Evolutionary conservation across 2,888 invertebrate species (phyloP), one percentile per base, ranked within the genome.

Genomic region (Rutpela maculata): DNA sequence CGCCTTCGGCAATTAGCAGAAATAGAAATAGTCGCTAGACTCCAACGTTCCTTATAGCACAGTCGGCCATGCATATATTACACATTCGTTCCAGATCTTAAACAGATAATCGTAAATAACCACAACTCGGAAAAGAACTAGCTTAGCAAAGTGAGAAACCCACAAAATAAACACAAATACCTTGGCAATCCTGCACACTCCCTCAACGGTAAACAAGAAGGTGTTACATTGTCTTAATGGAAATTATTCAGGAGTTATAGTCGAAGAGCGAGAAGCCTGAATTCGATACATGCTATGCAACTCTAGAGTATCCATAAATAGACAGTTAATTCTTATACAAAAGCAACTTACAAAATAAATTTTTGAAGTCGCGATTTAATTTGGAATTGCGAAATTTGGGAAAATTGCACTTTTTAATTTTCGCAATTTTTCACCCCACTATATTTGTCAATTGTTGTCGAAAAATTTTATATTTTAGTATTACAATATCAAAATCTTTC

Each of bases 1-100:
- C 87, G 88, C 89, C 88, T 88, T 85, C 88, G 84, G 89, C 89
- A 89, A 89, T 89, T 89, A 89, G 89, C 89, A 88, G 89, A 89
- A 89, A 89, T 89, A 89, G 89, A 89, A 88, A 88, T 86, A 87
- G 88, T 86, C 85, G 78, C 83, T 81, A 83, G 84, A 82, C 84
- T 85, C 81, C 69, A 22, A 78, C 80, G 78, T 79, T 78, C 76
- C 78, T 75, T 60, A 75, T 81, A 77, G 75, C 81, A 79, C 79
- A 78, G 77, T 80, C 78, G 77, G 67, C 75, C 79, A 82, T 77
- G 78, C 81, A 79, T 78, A 78, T 60, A 79, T 68, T 76, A 73
- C 74, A 77, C 75, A 76, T 77, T 78, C 74, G 78, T 76, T 71
- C 71, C 77, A 67, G 76, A 74, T 74, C 68, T 74, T 66, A 77